These are phyloP conservation scores for Phylloscopus whistleri DNA, from an alignment of 2,113 vertebrate genomes.

Conservation along the genomic window DNA sequence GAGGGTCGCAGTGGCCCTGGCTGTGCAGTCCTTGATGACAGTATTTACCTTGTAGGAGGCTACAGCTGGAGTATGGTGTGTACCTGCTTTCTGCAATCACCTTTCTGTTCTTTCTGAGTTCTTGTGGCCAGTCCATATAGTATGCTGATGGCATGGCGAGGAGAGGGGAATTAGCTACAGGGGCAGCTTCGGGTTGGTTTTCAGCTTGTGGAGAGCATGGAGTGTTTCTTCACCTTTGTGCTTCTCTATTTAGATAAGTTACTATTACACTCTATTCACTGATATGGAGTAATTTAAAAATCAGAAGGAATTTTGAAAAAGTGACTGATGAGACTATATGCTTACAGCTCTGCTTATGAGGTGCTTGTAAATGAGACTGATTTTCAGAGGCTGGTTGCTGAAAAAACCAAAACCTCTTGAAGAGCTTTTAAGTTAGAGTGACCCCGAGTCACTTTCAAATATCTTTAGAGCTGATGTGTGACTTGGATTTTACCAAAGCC, in stretches of 20 bases:
- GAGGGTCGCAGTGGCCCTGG: conserved; percentile 97
- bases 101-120: neutral
- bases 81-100: neutral
- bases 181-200: neutral
- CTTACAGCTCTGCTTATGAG: neutral
- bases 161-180: neutral
- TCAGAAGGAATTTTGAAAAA: neutral
- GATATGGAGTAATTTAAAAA: neutral
- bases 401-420: neutral
- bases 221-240: neutral
- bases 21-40: conserved; percentile 91
- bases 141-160: neutral
- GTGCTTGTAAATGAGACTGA: too few relatives aligned
- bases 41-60: conserved; percentile 94
- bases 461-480: neutral
- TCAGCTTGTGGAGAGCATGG: neutral
- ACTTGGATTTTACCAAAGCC: neutral
- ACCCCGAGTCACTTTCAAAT: neutral
- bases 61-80: conserved; percentile 99
- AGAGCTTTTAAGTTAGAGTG: neutral
- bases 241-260: neutral
- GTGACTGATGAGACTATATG: neutral
- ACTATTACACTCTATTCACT: neutral
- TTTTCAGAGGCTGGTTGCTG: neutral
- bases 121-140: neutral